A percentile compares a stretch with the other conserved stretches of the same genome.
phyloP scores from a whole-genome alignment of 2,113 vertebrate species.

The Odocoileus virginianus region DNA sequence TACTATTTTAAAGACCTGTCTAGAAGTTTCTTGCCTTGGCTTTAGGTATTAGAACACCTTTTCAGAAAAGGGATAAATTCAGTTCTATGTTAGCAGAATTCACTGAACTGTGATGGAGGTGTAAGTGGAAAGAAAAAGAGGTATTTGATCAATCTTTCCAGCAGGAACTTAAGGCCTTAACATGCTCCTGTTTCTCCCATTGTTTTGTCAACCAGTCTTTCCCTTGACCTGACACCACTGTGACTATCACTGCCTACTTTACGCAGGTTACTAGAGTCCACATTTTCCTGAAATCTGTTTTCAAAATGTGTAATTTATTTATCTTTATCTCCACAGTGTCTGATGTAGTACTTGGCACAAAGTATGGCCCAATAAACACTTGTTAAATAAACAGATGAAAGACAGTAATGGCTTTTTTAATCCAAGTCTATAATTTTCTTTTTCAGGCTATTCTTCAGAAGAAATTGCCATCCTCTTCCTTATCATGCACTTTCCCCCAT shows the following conservation, averaged over 20 bases:
- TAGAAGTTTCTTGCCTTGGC: not conserved
- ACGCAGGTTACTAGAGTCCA: not conserved
- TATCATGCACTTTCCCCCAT: not conserved
- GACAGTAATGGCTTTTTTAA: not conserved
- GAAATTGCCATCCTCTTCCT: not conserved
- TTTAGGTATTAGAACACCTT: not conserved
- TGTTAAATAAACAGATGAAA: not conserved
- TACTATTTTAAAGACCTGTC: not conserved
- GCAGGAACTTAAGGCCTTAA: not conserved
- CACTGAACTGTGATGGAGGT: not conserved
- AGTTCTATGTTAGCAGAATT: not conserved
- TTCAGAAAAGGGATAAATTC: not conserved
- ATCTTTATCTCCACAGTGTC: not conserved
- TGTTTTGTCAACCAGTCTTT: not conserved
- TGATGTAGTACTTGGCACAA: not conserved
- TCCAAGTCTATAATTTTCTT: not conserved
- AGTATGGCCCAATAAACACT: not conserved
- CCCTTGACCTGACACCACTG: not conserved
- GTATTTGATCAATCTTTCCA: not conserved
- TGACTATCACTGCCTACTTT: not conserved
- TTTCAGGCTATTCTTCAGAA: not conserved
- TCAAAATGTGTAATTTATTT: not conserved
- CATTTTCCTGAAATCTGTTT: not conserved
- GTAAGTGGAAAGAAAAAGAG: not conserved
- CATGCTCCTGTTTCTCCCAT: not conserved